Conservation (phyloP, 2,888 invertebrate species). For the Eristalis tenax region DNA sequence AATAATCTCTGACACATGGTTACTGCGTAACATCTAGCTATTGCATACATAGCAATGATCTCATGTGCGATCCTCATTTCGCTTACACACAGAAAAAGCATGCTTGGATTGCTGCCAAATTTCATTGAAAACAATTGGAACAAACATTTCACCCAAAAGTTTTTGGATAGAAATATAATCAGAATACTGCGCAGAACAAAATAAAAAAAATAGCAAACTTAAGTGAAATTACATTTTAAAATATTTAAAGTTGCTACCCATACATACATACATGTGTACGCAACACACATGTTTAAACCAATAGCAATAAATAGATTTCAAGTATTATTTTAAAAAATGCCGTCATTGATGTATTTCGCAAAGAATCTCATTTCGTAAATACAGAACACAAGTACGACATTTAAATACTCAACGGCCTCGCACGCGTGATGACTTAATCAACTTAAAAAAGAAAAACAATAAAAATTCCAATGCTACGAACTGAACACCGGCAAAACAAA, state of each 20-base stretch:
- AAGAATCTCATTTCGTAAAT: not conserved
- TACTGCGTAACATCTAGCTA: conserved; percentile 11
- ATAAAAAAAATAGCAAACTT: not conserved
- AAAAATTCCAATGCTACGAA: conserved; percentile 18
- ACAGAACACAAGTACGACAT: not conserved
- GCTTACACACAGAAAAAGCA: conserved; percentile 7
- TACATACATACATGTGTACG: not conserved
- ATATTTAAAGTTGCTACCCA: not conserved
- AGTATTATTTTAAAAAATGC: conserved; percentile 50
- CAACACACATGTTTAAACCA: not conserved
- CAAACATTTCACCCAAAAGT: conserved; percentile 32
- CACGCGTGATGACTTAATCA: conserved; percentile 63
- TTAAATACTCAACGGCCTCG: conserved; percentile 46
- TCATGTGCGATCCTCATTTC: conserved; percentile 38
- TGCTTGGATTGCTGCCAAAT: conserved; percentile 54
- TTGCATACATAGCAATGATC: conserved; percentile 50
- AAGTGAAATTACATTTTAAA: not conserved
- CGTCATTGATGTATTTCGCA: conserved; percentile 1
- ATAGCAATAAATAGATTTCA: not conserved
- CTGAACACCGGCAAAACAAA: conserved; percentile 61
- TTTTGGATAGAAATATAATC: conserved; percentile 61
- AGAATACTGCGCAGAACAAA: conserved; percentile 26
- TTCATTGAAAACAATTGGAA: conserved; percentile 48
- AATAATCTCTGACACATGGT: conserved; percentile 15
- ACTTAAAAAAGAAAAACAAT: conserved; percentile 15